Evolutionary conservation across 2,113 vertebrate genomes (phyloP).

Genomic region (Melozone crissalis): DNA sequence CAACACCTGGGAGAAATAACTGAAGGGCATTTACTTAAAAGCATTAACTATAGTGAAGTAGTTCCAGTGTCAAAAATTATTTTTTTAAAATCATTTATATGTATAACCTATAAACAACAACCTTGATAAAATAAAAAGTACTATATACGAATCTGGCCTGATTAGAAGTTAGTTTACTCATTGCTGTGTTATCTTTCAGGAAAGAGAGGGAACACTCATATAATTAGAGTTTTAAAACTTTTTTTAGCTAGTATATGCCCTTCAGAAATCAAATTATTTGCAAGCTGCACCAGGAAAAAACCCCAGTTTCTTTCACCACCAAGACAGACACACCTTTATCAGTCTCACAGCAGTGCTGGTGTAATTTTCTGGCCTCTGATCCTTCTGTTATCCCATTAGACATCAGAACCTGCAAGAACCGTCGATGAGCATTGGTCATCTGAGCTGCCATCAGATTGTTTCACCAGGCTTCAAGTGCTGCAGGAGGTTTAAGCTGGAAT

Average conservation of each 20-base stretch:
- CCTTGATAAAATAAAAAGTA: background rate
- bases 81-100: background rate
- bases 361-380: slow-evolving; percentile 65
- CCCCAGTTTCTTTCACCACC: background rate
- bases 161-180: background rate
- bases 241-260: background rate
- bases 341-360: slow-evolving; percentile 80
- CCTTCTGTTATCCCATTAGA: slow-evolving; percentile 81
- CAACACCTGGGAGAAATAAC: background rate
- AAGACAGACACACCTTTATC: slow-evolving; percentile 76
- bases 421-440: slow-evolving; percentile 85
- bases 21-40: background rate
- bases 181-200: background rate
- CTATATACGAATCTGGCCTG: background rate
- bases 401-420: slow-evolving; percentile 91
- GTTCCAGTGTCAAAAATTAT: background rate
- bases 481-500: background rate
- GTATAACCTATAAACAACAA: background rate
- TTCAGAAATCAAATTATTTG: background rate
- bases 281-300: background rate
- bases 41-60: background rate
- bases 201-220: background rate
- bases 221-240: background rate
- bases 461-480: background rate
- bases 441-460: slow-evolving; percentile 49